Percentiles rank a stretch among this genome's conserved stretches.
These are phyloP conservation scores for Drosophila kepulauana DNA, from an alignment of 1,140 invertebrate genomes.

Conservation along the genomic window DNA sequence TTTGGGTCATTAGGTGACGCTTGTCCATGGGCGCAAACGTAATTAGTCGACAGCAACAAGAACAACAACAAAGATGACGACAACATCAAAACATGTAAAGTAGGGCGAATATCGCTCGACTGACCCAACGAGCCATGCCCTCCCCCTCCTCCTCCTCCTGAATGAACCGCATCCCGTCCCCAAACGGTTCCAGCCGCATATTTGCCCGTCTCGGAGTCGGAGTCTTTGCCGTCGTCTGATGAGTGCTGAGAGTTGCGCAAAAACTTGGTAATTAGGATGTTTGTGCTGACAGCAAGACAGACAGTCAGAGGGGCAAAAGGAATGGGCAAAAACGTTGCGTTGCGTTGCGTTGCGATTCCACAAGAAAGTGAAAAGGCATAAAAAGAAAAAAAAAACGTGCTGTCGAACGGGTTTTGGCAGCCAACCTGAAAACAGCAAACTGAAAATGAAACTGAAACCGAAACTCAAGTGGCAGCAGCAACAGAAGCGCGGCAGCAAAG, in stretches of 20 bases:
- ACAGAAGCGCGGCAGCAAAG: background rate
- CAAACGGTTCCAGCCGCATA: conserved; percentile 9
- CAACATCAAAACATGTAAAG: conserved; percentile 80
- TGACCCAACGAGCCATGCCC: conserved; percentile 67
- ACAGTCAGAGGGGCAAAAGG: conserved; percentile 15
- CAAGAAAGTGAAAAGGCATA: conserved; percentile 47
- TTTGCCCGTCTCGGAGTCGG: background rate
- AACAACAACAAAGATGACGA: conserved; percentile 36
- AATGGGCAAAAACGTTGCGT: conserved; percentile 6
- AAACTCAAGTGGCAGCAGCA: background rate
- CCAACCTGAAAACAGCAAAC: background rate
- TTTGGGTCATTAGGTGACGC: conserved; percentile 83
- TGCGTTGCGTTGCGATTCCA: background rate
- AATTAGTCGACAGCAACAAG: conserved; percentile 60
- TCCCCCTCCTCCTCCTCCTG: background rate
- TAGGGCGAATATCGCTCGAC: conserved; percentile 65
- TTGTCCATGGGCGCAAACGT: conserved; percentile 74
- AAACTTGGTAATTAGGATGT: conserved; percentile 83
- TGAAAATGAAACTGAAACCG: conserved; percentile 1
- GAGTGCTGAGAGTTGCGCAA: conserved; percentile 55
- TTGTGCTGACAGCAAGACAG: conserved; percentile 66
- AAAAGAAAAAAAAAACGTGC: background rate
- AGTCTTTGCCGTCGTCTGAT: conserved; percentile 7
- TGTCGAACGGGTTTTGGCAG: conserved; percentile 29
- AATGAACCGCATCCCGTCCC: conserved; percentile 17